A percentile compares a stretch with the other conserved stretches of the same genome.
phyloP scores from a whole-genome alignment of 2,888 invertebrate species.

The Thymelicus lineola region DNA sequence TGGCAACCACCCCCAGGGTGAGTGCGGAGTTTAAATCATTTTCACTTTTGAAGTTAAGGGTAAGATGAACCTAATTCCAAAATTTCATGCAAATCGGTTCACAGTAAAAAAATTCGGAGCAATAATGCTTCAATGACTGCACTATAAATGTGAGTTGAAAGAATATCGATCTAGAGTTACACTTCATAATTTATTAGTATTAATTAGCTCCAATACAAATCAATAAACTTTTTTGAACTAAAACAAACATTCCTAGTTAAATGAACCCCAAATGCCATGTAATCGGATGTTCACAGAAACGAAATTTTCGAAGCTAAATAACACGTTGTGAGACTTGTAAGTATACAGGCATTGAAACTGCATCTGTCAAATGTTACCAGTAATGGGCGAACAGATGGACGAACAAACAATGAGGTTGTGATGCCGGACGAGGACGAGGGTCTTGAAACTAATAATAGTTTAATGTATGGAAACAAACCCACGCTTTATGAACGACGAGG shows the following conservation, averaged over 20 bases:
- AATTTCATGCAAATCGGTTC: too few species aligned
- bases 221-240: neutral
- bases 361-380: slow-evolving; percentile 54
- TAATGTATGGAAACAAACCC: slow-evolving; percentile 37
- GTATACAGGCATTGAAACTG: slow-evolving; percentile 47
- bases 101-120: too few species aligned
- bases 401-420: slow-evolving; percentile 52
- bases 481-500: slow-evolving; percentile 27
- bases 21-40: too few species aligned
- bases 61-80: too few species aligned
- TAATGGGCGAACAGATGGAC: slow-evolving; percentile 66
- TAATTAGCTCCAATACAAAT: too few species aligned
- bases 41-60: too few species aligned
- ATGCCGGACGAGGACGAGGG: slow-evolving; percentile 37
- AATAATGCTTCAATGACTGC: too few species aligned
- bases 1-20: too few species aligned
- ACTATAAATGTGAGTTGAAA: too few species aligned
- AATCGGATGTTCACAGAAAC: slow-evolving; percentile 48
- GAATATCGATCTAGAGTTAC: too few species aligned
- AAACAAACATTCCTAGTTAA: slow-evolving; percentile 9
- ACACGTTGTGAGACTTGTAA: slow-evolving; percentile 47
- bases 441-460: slow-evolving; percentile 40
- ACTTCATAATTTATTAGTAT: too few species aligned
- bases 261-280: slow-evolving; percentile 46
- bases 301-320: slow-evolving; percentile 48